Evolutionary conservation across 2,797 vertebrate genomes (phyloP), one percentile per base, ranked within the genome.

Genomic region (Parambassis ranga): DNA sequence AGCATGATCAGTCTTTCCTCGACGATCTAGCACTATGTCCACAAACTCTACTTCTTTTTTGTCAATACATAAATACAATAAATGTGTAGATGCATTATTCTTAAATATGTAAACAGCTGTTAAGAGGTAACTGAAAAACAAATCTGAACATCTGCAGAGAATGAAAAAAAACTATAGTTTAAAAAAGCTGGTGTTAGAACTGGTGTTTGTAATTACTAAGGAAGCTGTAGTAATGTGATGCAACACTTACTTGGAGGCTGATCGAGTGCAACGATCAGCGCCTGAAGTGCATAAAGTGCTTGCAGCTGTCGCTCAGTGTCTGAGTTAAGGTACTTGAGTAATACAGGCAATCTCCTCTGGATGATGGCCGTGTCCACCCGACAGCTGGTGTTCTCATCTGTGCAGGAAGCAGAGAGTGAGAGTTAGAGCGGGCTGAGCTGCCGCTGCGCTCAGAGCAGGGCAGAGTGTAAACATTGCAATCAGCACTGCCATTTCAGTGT

Each of bases 211-310:
- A n/a, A n/a, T n/a, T n/a, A n/a, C n/a, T n/a, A n/a, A n/a, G n/a
- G n/a, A n/a, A n/a, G n/a, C n/a, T n/a, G n/a, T n/a, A n/a, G n/a
- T 18, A 47, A 5, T 10, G 4, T 5, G 47, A 53, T 0, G 52
- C 1, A 30, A 32, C 65, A 96, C 97, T 96, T 93, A 99, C 97
- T 98, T 66, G 96, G 95, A 93, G 97, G 96, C 81, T 98, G 97
- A 90, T 99, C 96, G 73, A 99, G 94, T 89, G 95, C 90, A 84
- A 98, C 96, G 89, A 98, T 94, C 87, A 98, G 95, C 73, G 95
- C 94, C 90, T 99, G 98, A 92, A 99, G 95, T 94, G 98, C 98
- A 93, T 98, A 99, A 96, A 99, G 98, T 95, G 96, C 98, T 96
- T 98, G 95, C 89, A 99, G 94, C 91, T 99, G 96, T 92, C 95